Base-by-base conservation (phyloP, 2,797 vertebrate species). In the Cryptoblepharus egeriae region DNA sequence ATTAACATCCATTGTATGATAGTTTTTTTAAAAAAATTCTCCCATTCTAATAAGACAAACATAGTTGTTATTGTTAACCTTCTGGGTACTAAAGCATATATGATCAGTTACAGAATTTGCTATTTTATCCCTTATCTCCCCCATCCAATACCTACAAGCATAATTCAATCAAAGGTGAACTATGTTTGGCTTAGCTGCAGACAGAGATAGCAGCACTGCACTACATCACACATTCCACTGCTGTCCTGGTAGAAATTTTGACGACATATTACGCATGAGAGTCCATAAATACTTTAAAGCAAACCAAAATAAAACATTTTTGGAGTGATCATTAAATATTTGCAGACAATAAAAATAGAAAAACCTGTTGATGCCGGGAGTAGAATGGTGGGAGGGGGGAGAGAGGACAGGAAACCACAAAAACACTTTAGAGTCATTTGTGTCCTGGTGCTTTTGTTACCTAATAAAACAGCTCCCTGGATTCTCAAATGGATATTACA, bases 1-100 rank as follows among this genome's bases (percentile, higher is more conserved):
- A 95, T 95, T 95, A 95, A 95, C 95, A 95, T 93, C 93, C 90
- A 92, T 87, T 89, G 85, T 90, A 93, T 91, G 91, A 92, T 82
- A 94, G 87, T 93, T 93, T 95, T 94, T 94, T n/a, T n/a, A n/a
- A n/a, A n/a, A 94, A 95, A 94, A 94, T 93, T 79, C 79, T 73
- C 68, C 85, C 88, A 85, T 88, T 88, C 92, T 94, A 93, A 92
- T 93, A 95, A 94, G 92, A 94, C 87, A 74, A 95, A 93, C 89
- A 88, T 78, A 82, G 57, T 92, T 85, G 87, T 93, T 93, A 80
- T 92, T 89, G 89, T 80, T 92, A 88, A 88, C 83, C 88, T 78
- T 87, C 85, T 85, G 87, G 90, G 87, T 90, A 91, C 82, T 87
- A 91, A 94, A 95, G 85, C 42, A 76, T 90, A 90, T 92, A 93